Evolutionary conservation across 1,140 invertebrate genomes (phyloP), one percentile per base, ranked within the genome.

Genomic region (Sminthurides bifidus): DNA sequence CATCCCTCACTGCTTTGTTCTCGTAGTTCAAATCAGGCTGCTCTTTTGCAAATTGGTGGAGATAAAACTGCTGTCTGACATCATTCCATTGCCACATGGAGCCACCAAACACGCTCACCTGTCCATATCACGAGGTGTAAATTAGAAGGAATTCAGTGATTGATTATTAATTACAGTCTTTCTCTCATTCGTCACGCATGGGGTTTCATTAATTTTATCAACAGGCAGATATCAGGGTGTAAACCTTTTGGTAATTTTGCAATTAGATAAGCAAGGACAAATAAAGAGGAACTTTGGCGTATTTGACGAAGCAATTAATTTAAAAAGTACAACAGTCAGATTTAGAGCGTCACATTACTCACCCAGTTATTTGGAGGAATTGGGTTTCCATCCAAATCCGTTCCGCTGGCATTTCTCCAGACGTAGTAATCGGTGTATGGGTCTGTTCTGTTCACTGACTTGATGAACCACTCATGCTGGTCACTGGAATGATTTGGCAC

Each of bases 11-110:
- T 38, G 66, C 65, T 4, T 73, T 69, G 65, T 80, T 79, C n/a
- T 78, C 72, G 65, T 81, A 83, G 69, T 87, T 87, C 0, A 88
- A 71, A 66, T 88, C 85, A 0, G 85, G 84, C 66, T 86, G 83
- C 35, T 78, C 75, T 43, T 71, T 71, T 0, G 76, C 70, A 66
- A 84, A 86, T 60, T 84, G 79, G 68, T 85, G 83, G 1, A 82
- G 71, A 66, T 87, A 90, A 64, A 77, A 89, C 68, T 85, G 78
- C 23, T 78, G 69, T 21, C 85, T 74, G 40, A 71, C 66, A 38
- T 79, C 72, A 63, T 79, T 78, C 69, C 76, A 86, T 57, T 76
- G 70, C 85, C 85, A 88, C 5, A 82, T 83, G 46, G 79, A 76
- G 37, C 79, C 80, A 46, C 77, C 76, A 65, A 83, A 81, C 0